These are phyloP conservation scores for Mythimna lalbum DNA, from an alignment of 2,888 invertebrate species.

Conservation along the genomic window DNA sequence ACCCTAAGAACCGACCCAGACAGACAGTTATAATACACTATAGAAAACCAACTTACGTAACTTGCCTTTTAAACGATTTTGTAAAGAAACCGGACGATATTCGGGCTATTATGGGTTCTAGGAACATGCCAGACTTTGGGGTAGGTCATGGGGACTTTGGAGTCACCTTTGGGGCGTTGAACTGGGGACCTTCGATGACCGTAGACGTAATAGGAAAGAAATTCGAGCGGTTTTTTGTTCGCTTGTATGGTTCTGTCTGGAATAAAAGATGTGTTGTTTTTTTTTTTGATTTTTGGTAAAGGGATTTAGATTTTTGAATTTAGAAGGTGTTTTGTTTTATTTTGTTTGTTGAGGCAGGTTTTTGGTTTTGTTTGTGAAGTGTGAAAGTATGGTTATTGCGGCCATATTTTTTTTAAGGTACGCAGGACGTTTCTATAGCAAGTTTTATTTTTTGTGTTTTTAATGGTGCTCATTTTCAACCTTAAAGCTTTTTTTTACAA, in stretches of 20 bases:
- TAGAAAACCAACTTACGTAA: conserved; percentile 58
- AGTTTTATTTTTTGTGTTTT: not conserved
- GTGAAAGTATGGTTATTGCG: not conserved
- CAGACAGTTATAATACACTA: conserved; percentile 56
- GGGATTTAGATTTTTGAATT: conserved; percentile 1
- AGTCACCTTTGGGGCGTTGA: conserved; percentile 85
- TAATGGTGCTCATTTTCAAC: not conserved
- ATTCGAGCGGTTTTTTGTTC: conserved; percentile 47
- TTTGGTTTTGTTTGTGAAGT: not conserved
- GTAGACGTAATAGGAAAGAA: conserved; percentile 51
- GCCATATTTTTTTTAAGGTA: not conserved
- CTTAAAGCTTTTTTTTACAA: no score
- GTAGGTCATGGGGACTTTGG: conserved; percentile 84
- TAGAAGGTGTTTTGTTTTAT: not conserved
- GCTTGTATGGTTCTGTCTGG: conserved; percentile 43
- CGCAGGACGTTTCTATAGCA: not conserved
- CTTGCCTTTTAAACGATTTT: conserved; percentile 63
- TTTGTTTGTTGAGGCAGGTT: not conserved
- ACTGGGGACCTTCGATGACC: conserved; percentile 65
- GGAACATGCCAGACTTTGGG: conserved; percentile 65
- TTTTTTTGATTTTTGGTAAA: not conserved
- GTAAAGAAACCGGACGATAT: conserved; percentile 63
- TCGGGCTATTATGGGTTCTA: conserved; percentile 46
- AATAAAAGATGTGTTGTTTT: not conserved
- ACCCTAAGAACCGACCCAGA: conserved; percentile 44